phyloP scores from a whole-genome alignment of 2,888 invertebrate species.

The Melikaiella ostensackeni region DNA sequence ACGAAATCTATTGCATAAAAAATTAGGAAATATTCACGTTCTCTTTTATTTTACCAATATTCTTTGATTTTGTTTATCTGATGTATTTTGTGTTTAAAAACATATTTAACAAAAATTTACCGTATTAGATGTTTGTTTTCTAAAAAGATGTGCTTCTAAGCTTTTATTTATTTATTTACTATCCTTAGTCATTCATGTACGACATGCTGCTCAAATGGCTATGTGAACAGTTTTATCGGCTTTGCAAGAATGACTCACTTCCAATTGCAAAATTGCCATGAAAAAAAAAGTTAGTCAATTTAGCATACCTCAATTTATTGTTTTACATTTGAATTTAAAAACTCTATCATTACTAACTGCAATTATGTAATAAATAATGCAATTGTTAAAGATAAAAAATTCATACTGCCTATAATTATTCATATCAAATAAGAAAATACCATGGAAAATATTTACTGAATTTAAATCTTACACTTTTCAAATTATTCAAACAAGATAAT shows the following conservation, averaged over 20 bases:
- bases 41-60: neutral
- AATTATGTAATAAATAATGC: no score
- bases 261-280: neutral
- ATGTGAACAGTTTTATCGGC: neutral
- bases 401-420: neutral
- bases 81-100: neutral
- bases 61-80: no score
- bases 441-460: neutral
- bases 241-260: slow-evolving; percentile 17
- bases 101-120: neutral
- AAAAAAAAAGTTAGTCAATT: neutral
- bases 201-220: neutral
- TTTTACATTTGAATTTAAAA: no score
- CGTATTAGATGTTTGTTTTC: neutral
- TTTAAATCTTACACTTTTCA: neutral
- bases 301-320: neutral
- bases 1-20: neutral
- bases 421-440: neutral
- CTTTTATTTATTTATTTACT: neutral
- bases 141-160: neutral
- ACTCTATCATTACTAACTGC: no score
- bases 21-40: neutral
- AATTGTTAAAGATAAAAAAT: no score
- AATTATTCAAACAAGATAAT: neutral
- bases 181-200: neutral